Evolutionary conservation across 2,113 vertebrate species (phyloP).

Genomic region (Muscicapa adusta): DNA sequence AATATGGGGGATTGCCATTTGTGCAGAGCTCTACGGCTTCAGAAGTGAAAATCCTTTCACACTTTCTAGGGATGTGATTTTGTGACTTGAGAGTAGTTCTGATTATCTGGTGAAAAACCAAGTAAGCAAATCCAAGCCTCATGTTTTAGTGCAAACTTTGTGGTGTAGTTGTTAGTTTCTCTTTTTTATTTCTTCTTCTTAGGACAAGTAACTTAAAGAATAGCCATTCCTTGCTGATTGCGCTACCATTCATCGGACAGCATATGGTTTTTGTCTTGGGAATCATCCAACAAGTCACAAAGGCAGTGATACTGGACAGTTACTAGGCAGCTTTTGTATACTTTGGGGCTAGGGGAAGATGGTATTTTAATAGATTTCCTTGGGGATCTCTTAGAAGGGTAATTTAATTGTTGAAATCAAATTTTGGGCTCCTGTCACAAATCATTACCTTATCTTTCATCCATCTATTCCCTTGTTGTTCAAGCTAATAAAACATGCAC

Average conservation of each 20-base stretch:
- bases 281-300: constrained; percentile 53
- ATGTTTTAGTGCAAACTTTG: neutral
- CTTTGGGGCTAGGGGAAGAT: constrained; percentile 60
- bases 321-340: constrained; percentile 66
- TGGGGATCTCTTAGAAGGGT: constrained; percentile 72
- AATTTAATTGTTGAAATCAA: constrained; percentile 81
- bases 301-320: constrained; percentile 56
- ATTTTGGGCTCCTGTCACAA: constrained; percentile 78
- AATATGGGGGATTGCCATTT: neutral
- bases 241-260: constrained; percentile 40
- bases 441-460: constrained; percentile 80
- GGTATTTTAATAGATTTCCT: constrained; percentile 76
- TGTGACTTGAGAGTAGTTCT: neutral
- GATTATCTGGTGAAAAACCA: neutral
- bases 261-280: constrained; percentile 69
- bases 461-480: constrained; percentile 72
- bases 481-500: constrained; percentile 69
- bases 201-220: constrained; percentile 13
- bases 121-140: neutral
- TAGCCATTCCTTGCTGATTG: constrained; percentile 36
- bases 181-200: neutral
- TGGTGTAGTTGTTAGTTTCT: neutral
- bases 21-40: neutral
- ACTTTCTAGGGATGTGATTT: neutral
- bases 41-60: neutral